phyloP scores from a whole-genome alignment of 2,888 invertebrate genomes.

The Idaea aversata region DNA sequence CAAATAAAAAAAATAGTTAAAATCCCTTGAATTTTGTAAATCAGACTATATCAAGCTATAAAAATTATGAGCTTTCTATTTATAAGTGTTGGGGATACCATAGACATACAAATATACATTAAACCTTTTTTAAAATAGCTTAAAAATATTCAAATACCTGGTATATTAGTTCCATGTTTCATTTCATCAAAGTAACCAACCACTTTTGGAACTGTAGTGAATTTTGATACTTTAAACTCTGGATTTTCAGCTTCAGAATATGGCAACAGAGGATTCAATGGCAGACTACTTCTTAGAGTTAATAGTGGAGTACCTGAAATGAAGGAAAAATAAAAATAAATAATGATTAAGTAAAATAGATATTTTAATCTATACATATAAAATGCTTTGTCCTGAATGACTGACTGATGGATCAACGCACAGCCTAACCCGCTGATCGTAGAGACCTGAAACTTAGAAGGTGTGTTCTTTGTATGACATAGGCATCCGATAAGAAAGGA shows the following conservation, averaged over 20 bases:
- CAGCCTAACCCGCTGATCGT: too few species aligned
- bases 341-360: conserved; percentile 1
- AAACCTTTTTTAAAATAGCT: neutral
- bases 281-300: conserved; percentile 84
- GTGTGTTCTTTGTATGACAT: too few species aligned
- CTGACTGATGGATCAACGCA: too few species aligned
- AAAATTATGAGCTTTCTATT: too few species aligned
- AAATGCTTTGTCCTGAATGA: too few species aligned
- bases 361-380: neutral
- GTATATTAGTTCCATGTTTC: conserved; percentile 86
- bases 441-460: too few species aligned
- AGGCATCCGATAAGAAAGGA: too few species aligned
- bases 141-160: conserved; percentile 74
- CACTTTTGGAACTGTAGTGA: conserved; percentile 80
- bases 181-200: conserved; percentile 79
- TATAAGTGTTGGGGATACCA: too few species aligned
- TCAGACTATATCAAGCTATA: too few species aligned
- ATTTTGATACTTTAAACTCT: conserved; percentile 79
- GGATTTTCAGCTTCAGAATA: conserved; percentile 78
- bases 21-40: neutral
- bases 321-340: neutral
- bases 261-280: conserved; percentile 83
- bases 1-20: neutral
- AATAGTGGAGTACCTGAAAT: conserved; percentile 81
- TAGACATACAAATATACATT: too few species aligned